Evolutionary conservation across 2,797 vertebrate species (phyloP), one percentile per base, ranked within the genome.

Genomic region (Sitta carolinensis): DNA sequence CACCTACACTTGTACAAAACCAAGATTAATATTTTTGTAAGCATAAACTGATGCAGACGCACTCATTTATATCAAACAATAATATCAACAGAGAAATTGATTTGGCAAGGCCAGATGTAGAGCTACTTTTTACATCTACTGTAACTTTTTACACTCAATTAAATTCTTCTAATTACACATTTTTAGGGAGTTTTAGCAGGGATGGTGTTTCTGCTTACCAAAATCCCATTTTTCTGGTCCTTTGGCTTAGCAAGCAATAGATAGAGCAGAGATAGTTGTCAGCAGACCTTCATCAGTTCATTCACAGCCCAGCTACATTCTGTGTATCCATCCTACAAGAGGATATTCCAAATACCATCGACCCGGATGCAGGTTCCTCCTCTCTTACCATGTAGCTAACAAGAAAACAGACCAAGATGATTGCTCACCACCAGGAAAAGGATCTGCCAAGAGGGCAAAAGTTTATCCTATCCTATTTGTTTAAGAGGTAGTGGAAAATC

Each of bases 1-100:
- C 94, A 95, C 95, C 94, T 91, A 96, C 95, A 94, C 51, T 86
- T 66, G n/a, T 89, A 94, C 80, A 94, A 97, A 97, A 66, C 30
- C 54, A 88, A 83, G 61, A 80, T 73, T 73, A 82, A 91, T 93
- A 79, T 83, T 88, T 95, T 78, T 90, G 50, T 55, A 92, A 70
- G 75, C 54, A 48, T 45, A 57, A 72, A 57, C 70, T 61, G 34
- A 32, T 81, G 27, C 40, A 75, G 40, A 52, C 69, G 59, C n/a
- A 72, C 29, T 74, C 26, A 72, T 86, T 81, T 87, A 75, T 66
- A 77, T 69, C 18, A 22, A 82, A 62, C 30, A 88, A 42, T 84
- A 87, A 61, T 87, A 84, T 82, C 77, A 82, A 25, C 61, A 43
- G 43, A 66, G 57, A 90, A 85, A 69, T 8, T 84, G 69, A 57